A percentile compares a stretch with the other conserved stretches of the same genome.
Conservation (phyloP, 2,113 vertebrate genomes). For the Myanophis thanlyinensis region DNA sequence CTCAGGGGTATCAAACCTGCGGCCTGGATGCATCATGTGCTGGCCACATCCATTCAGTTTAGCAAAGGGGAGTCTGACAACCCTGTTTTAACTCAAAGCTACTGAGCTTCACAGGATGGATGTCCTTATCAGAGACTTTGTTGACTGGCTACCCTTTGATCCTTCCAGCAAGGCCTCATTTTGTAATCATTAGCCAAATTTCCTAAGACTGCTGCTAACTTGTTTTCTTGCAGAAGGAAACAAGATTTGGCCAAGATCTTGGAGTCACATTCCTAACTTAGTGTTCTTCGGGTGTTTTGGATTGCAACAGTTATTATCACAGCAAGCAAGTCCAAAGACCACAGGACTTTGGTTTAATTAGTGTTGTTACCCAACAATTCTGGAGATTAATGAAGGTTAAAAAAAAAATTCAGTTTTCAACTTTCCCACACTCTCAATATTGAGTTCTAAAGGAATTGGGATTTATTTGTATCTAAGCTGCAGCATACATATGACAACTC, state of each 20-base stretch:
- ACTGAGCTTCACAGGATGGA: not conserved
- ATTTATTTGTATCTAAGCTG: not conserved
- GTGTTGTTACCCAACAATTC: not conserved
- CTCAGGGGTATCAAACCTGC: too few species aligned
- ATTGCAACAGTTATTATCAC: not conserved
- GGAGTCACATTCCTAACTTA: not conserved
- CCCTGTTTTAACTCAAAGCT: not conserved
- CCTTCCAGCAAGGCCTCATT: not conserved
- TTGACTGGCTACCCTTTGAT: not conserved
- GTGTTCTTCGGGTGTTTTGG: not conserved
- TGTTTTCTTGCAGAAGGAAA: not conserved
- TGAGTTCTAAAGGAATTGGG: not conserved
- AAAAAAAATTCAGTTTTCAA: not conserved
- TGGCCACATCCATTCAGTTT: too few species aligned
- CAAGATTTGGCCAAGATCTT: not conserved
- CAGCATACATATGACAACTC: not conserved
- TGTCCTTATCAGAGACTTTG: not conserved
- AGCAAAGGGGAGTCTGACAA: too few species aligned
- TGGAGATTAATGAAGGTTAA: not conserved
- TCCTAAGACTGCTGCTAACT: not conserved
- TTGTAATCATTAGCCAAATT: not conserved
- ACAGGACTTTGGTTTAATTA: not conserved
- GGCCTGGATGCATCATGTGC: too few species aligned
- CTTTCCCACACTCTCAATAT: not conserved
- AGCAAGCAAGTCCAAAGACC: not conserved